These are phyloP conservation scores for Epirrhoe alternata DNA, from an alignment of 2,888 invertebrate species.

Conservation along the genomic window DNA sequence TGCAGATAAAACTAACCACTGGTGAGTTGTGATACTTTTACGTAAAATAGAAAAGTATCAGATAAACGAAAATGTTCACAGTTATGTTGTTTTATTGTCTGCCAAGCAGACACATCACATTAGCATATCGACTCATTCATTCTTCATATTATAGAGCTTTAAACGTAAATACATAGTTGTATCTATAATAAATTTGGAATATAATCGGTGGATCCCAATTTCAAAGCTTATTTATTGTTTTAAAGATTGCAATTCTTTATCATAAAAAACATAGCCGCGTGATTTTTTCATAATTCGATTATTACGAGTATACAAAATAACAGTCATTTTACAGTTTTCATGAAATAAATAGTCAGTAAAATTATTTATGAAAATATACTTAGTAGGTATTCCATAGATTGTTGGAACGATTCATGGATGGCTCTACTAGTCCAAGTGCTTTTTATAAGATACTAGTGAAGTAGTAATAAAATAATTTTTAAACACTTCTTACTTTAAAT, in stretches of 20 bases:
- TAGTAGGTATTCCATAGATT: too few species aligned
- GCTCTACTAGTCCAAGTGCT: too few species aligned
- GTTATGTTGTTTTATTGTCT: conserved; percentile 59
- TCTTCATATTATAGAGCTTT: conserved; percentile 33
- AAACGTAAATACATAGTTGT: conserved; percentile 29
- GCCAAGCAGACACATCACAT: conserved; percentile 51
- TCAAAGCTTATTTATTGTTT: conserved; percentile 32
- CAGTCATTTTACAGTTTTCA: too few species aligned
- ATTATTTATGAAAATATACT: too few species aligned
- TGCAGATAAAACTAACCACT: conserved; percentile 8
- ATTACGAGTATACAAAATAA: background rate
- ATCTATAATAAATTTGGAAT: conserved; percentile 27
- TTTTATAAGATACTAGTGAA: too few species aligned
- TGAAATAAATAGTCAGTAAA: too few species aligned
- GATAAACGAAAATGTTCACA: conserved; percentile 40
- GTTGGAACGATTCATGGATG: too few species aligned
- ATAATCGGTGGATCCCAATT: conserved; percentile 26
- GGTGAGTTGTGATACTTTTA: conserved; percentile 3
- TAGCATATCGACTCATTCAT: conserved; percentile 51
- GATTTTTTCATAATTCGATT: background rate
- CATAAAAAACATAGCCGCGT: background rate
- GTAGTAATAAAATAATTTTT: too few species aligned
- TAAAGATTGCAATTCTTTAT: conserved; percentile 9
- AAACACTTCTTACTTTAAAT: too few species aligned
- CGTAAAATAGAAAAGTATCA: conserved; percentile 19